Base-by-base conservation (phyloP, 2,113 vertebrate genomes). In the Heteronetta atricapilla region DNA sequence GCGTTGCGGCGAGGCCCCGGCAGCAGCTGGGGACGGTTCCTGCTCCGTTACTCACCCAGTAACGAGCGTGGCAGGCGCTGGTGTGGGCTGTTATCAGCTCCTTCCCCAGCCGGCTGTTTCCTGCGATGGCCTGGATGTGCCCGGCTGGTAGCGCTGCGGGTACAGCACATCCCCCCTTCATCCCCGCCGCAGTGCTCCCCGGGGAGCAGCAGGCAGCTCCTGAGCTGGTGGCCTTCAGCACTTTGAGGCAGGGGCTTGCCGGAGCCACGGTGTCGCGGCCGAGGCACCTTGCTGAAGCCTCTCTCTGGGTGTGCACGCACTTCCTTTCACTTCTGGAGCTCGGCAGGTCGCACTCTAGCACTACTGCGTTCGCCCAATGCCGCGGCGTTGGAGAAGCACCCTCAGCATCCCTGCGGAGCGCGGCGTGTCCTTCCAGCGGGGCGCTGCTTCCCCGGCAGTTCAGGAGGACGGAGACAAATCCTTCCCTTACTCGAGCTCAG, bases 1-100 rank as follows among this genome's bases (percentile, higher is more conserved):
- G 0, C 15, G 46, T n/a, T 2, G 0, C 15, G 67, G 19, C 0
- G 0, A 34, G 60, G 55, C 40, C 55, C 75, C 46, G 13, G 82
- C 62, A 46, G 16, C 69, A 3, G 12, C 40, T 44, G 25, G 70
- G 67, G 73, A 28, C 3, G 0, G 11, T 77, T 88, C 36, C 96
- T 25, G 52, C 1, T 11, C 89, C 93, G 92, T 85, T 48, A 3
- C 29, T 73, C 74, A 13, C 17, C 36, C 56, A 50, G 56, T 29
- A 44, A 11, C 58, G 82, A 88, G 42, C 46, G 5, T 31, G 16
- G 52, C 70, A 53, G 34, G 13, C 2, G 1, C 77, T 66, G 59
- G 6, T 67, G 25, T 0, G 11, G 34, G 14, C 72, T 77, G 29
- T 53, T 92, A 38, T 1, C 78, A 5, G 2, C 33, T 76, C 63